Conservation (phyloP, 1,140 invertebrate species). For the Stegodyphus dumicola region DNA sequence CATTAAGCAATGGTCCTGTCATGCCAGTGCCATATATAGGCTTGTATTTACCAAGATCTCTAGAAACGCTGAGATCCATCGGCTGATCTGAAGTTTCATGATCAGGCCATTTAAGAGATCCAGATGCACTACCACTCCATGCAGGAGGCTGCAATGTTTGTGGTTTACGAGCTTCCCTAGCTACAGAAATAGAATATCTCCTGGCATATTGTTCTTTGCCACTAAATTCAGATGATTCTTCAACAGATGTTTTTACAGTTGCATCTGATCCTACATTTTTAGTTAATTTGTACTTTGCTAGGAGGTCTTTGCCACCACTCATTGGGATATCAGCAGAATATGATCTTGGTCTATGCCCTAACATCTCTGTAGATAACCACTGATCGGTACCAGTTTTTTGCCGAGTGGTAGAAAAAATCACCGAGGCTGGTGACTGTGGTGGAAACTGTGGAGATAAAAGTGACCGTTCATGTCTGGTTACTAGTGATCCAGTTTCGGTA, state of each 20-base stretch:
- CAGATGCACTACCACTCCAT: constrained; percentile 7
- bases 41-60: constrained; percentile 33
- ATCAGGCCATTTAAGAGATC: constrained; percentile 24
- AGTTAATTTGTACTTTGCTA: constrained; percentile 29
- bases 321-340: constrained; percentile 55
- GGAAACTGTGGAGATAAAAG: constrained; percentile 22
- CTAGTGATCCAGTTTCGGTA: constrained; percentile 22
- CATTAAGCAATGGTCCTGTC: constrained; percentile 7
- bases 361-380: constrained; percentile 45
- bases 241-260: constrained; percentile 9
- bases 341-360: constrained; percentile 51
- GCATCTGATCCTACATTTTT: constrained; percentile 9
- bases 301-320: constrained; percentile 26
- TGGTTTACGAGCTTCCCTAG: constrained; percentile 35
- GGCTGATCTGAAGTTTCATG: constrained; percentile 55
- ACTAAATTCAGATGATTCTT: constrained; percentile 44
- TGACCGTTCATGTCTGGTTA: constrained; percentile 16
- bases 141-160: constrained; percentile 8
- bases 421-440: constrained; percentile 5
- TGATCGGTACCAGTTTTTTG: constrained; percentile 30
- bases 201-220: constrained; percentile 34
- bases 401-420: background rate
- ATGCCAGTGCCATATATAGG: constrained; percentile 18
- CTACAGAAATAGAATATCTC: constrained; percentile 60
- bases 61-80: constrained; percentile 62